A percentile compares a stretch with the other conserved stretches of the same genome.
These are phyloP conservation scores for Drosophila dives DNA, from an alignment of 2,888 invertebrate genomes.

Conservation along the genomic window DNA sequence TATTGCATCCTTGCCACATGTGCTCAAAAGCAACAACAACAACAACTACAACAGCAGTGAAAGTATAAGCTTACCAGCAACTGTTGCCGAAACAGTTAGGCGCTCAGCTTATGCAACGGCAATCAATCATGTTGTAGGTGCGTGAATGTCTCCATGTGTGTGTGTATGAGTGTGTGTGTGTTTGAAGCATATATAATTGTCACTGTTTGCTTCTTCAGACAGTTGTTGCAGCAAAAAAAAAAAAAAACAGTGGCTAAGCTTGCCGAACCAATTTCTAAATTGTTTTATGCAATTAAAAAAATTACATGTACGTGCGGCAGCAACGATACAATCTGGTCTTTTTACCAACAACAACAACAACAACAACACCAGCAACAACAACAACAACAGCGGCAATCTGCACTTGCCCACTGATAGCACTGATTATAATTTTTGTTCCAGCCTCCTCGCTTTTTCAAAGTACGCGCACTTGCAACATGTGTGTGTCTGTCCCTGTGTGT, in stretches of 20 bases:
- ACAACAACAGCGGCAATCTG: conserved; percentile 26
- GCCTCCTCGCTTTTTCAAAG: conserved; percentile 43
- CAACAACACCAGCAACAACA: conserved; percentile 13
- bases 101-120: conserved; percentile 38
- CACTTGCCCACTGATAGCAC: conserved; percentile 64
- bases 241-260: conserved; percentile 36
- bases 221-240: conserved; percentile 9
- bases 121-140: conserved; percentile 56
- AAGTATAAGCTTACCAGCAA: conserved; percentile 72
- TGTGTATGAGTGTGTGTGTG: conserved; percentile 2
- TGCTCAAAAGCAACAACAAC: conserved; percentile 56
- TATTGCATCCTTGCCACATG: conserved; percentile 73
- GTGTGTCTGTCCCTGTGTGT: conserved; percentile 6
- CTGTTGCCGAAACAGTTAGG: conserved; percentile 52
- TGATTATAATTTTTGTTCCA: conserved; percentile 73
- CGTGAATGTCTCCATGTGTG: conserved; percentile 17
- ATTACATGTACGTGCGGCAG: conserved; percentile 79
- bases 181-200: conserved; percentile 43
- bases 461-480: conserved; percentile 34
- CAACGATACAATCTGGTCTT: conserved; percentile 54
- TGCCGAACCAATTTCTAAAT: conserved; percentile 71
- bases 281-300: conserved; percentile 81
- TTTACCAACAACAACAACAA: conserved; percentile 13
- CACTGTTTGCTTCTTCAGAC: conserved; percentile 29
- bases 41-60: conserved; percentile 61